phyloP scores from a whole-genome alignment of 2,797 vertebrate genomes.

The Darevskia mixta region DNA sequence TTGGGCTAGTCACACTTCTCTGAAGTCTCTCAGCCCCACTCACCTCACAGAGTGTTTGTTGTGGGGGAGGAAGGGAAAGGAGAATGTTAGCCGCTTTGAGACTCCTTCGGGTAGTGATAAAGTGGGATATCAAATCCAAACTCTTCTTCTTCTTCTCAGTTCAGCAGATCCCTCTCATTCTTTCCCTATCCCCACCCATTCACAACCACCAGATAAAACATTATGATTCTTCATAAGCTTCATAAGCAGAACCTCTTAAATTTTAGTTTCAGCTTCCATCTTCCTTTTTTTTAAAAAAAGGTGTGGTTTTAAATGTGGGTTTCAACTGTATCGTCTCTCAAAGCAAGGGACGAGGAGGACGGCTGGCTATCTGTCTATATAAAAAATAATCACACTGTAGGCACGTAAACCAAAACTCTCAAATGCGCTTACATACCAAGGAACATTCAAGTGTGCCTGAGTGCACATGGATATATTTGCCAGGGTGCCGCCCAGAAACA shows the following conservation, averaged over 20 bases:
- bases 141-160: background rate
- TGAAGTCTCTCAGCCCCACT: too few relatives aligned
- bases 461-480: background rate
- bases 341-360: background rate
- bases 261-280: background rate
- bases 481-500: background rate
- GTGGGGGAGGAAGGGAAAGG: too few relatives aligned
- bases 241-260: background rate
- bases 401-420: rapidly evolving
- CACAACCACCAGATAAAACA: background rate
- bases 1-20: too few relatives aligned
- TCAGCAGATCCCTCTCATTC: background rate
- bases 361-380: too few relatives aligned
- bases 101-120: too few relatives aligned
- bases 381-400: background rate
- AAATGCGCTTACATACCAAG: background rate
- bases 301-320: background rate
- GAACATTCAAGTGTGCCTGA: too few relatives aligned
- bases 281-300: too few relatives aligned
- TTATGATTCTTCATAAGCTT: background rate
- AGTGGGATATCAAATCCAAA: too few relatives aligned
- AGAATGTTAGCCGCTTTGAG: too few relatives aligned
- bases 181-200: background rate
- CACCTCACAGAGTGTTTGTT: too few relatives aligned
- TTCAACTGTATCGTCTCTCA: background rate